Percentiles rank a stretch among this genome's conserved stretches.
Evolutionary conservation across 2,888 invertebrate genomes (phyloP).

Genomic region (Amphipoea oculea): DNA sequence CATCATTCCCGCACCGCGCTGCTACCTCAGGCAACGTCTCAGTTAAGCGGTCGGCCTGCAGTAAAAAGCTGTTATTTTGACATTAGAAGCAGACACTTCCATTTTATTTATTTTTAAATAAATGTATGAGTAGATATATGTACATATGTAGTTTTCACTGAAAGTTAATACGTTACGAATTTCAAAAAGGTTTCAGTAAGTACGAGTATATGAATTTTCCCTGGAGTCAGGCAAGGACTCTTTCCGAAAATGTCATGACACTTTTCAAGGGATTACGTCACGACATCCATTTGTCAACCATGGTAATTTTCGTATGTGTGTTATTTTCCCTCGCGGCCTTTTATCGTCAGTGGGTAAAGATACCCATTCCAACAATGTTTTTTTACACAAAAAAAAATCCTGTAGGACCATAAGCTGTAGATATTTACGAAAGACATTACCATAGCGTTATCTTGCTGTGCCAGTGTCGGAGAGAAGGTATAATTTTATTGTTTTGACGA

Average conservation of each 20-base stretch:
- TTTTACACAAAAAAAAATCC: conserved; percentile 10
- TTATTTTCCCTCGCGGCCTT: conserved; percentile 15
- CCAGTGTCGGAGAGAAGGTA: not conserved
- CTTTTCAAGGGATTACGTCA: conserved; percentile 25
- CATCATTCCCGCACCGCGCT: too few relatives aligned
- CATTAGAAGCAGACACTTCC: not conserved
- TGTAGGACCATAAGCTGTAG: not conserved
- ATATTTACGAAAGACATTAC: not conserved
- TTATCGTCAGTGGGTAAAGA: conserved; percentile 15
- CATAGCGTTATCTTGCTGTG: not conserved
- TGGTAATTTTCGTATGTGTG: conserved; percentile 35
- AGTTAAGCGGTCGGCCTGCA: too few relatives aligned
- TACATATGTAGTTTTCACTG: not conserved
- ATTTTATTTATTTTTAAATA: not conserved
- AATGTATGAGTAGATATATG: not conserved
- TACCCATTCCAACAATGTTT: not conserved
- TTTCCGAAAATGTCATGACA: conserved; percentile 20
- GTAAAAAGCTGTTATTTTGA: not conserved
- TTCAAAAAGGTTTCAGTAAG: not conserved
- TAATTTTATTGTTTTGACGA: not conserved
- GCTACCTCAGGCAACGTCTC: too few relatives aligned
- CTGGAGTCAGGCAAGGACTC: not conserved
- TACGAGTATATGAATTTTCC: not conserved
- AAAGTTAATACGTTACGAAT: not conserved
- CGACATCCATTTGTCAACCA: conserved; percentile 43